A percentile compares a stretch with the other conserved stretches of the same genome.
Conservation (phyloP, 2,888 invertebrate genomes). For the Tenthredo amoena region DNA sequence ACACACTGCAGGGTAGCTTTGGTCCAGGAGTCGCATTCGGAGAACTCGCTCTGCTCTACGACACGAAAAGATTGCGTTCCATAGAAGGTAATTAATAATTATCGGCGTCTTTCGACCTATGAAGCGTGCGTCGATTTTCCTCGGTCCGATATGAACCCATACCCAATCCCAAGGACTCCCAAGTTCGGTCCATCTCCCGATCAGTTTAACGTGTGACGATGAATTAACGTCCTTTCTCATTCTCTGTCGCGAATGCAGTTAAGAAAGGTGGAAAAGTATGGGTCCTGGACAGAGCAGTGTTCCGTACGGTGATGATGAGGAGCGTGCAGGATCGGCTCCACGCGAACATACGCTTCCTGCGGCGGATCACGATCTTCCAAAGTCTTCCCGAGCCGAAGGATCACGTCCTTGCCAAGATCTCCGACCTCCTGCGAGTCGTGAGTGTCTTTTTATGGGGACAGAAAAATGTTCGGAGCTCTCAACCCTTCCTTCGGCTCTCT, state of each 20-base stretch:
- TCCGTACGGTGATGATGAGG: constrained; percentile 93
- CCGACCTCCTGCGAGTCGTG: constrained; percentile 93
- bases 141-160: not conserved
- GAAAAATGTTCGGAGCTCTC: not conserved
- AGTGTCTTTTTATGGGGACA: constrained; percentile 62
- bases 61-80: constrained; percentile 94
- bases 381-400: constrained; percentile 78
- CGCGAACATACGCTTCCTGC: constrained; percentile 91
- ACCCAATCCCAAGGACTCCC: no score
- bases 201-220: not conserved
- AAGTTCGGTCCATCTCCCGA: no score
- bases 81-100: constrained; percentile 84
- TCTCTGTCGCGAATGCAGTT: constrained; percentile 77
- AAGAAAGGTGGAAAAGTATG: constrained; percentile 90
- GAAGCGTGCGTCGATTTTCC: not conserved
- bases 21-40: constrained; percentile 92
- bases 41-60: constrained; percentile 96
- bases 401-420: constrained; percentile 87
- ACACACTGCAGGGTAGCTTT: constrained; percentile 88
- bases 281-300: constrained; percentile 92
- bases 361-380: constrained; percentile 89
- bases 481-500: not conserved
- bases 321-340: constrained; percentile 91
- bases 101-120: not conserved
- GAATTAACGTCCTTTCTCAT: not conserved